Evolutionary conservation across 2,113 vertebrate species (phyloP).

Genomic region (Lichenostomus cassidix): DNA sequence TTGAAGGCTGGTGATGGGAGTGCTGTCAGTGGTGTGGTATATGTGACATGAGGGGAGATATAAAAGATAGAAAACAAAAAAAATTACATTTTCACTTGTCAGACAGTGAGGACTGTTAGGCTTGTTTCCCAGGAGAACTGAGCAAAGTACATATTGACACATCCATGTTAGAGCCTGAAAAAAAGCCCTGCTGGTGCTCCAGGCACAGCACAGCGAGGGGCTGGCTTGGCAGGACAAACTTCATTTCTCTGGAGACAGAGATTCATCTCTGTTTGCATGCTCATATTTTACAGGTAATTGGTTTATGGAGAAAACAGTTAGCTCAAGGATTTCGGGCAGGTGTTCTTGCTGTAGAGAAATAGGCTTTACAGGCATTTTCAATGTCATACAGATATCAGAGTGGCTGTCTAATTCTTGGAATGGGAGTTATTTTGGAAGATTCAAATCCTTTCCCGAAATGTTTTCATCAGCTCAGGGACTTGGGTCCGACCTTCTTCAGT

Average conservation of each 20-base stretch:
- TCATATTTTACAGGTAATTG: neutral
- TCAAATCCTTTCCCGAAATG: neutral
- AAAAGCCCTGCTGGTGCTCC: neutral
- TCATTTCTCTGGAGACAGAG: neutral
- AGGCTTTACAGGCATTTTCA: neutral
- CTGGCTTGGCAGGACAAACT: neutral
- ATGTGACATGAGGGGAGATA: neutral
- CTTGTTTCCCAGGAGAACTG: neutral
- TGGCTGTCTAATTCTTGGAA: neutral
- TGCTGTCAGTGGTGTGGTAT: neutral
- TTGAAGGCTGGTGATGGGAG: neutral
- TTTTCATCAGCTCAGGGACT: neutral
- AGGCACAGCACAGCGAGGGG: fast-evolving
- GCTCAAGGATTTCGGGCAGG: neutral
- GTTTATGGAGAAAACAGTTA: neutral
- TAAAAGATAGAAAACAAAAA: neutral
- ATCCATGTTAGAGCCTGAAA: neutral
- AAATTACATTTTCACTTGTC: fast-evolving
- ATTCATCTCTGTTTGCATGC: neutral
- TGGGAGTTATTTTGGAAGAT: neutral
- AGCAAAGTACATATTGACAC: constrained; percentile 23
- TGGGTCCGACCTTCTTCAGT: neutral
- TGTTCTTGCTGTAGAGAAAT: neutral
- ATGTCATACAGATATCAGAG: neutral
- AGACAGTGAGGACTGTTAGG: neutral